Base-by-base conservation (phyloP, 1,140 invertebrate genomes). In the Neodiprion virginianus region DNA sequence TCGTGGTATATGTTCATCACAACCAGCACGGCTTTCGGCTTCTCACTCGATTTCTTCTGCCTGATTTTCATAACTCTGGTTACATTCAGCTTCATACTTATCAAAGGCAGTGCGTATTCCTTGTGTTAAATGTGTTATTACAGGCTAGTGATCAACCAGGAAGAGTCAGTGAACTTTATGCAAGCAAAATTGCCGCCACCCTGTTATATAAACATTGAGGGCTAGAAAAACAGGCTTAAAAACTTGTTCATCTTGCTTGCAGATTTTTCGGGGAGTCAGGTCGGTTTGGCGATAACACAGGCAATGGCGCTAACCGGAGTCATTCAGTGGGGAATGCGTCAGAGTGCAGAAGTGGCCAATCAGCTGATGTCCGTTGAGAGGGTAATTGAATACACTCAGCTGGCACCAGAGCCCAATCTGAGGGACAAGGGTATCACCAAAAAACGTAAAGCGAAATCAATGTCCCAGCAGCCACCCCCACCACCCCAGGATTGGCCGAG, bases 331-430 rank as follows among this genome's bases (percentile, higher is more conserved):
- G 91, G 91, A 50, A 92, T 94, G 78, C 85, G 93, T 71, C 93
- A 94, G 79, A 91, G 90, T 75, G 92, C 95, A 0, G 95, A 96
- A 85, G 93, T 96, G 49, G 91, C 94, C 71, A 96, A 95, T 85
- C 92, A 93, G 76, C 91, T 96, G 89, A 95, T 94, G 83, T 92
- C 93, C 0, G 95, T 96, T 0, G 95, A 96, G 87, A 88, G 95
- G 81, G 90, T 96, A 0, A 75, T 95, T 0, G 94, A 96, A 80
- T 96, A 96, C 80, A 92, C 92, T 0, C 86, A 90, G 7, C 79
- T 96, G 23, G 80, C 90, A 5, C 83, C 89, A 7, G 93, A 94
- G 78, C 82, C 91, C 7, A 91, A 92, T 85, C 78, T 88, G 48
- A 80, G 85, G 73, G 78, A 88, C 72, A 71, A 75, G 79, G 74